Conservation (phyloP, 2,797 vertebrate species). For the Artibeus jamaicensis region DNA sequence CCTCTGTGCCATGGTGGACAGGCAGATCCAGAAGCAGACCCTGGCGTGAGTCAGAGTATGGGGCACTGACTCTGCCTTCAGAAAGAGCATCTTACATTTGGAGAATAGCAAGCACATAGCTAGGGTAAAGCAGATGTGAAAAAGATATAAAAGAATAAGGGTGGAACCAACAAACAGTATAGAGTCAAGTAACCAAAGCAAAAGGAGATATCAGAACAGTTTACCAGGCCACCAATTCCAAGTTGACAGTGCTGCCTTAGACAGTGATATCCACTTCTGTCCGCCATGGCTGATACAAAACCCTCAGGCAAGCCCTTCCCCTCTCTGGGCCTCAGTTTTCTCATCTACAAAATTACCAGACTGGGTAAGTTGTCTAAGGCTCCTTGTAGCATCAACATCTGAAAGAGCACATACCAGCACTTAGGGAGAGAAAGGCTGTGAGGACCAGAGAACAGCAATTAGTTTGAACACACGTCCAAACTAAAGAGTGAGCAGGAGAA, state of each 20-base stretch:
- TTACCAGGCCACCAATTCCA: neutral
- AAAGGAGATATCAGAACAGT: neutral
- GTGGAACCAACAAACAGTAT: neutral
- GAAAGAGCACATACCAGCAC: neutral
- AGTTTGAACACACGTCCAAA: neutral
- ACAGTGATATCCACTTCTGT: neutral
- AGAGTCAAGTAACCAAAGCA: neutral
- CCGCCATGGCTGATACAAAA: neutral
- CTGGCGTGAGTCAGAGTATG: neutral
- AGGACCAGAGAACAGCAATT: neutral
- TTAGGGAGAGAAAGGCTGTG: no score
- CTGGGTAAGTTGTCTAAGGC: neutral
- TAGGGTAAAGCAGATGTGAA: neutral
- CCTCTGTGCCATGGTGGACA: no score
- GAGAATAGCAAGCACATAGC: neutral
- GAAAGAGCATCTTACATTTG: neutral
- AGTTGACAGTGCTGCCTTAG: neutral
- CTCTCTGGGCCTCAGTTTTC: neutral
- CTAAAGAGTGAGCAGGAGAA: neutral
- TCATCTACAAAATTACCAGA: neutral
- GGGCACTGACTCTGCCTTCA: neutral
- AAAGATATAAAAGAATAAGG: neutral
- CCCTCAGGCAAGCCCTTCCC: neutral
- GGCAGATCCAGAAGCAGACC: neutral
- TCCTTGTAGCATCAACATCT: neutral